Percentiles rank a stretch among this genome's conserved stretches.
Evolutionary conservation across 2,797 vertebrate genomes (phyloP).

Genomic region (Coreius guichenoti): DNA sequence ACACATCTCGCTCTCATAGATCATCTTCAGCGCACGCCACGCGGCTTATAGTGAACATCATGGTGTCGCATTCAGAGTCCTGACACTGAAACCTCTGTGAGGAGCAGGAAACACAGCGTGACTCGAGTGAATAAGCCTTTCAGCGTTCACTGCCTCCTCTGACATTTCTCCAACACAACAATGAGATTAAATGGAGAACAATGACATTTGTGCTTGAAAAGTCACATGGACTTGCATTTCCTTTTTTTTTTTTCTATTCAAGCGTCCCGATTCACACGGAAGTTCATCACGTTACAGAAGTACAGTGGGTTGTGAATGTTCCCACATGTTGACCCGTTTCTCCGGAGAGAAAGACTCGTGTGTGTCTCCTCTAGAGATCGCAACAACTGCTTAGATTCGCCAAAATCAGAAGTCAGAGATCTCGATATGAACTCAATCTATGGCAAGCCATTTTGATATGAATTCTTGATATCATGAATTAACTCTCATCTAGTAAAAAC

Average conservation of each 20-base stretch:
- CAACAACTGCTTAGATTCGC: too few relatives aligned
- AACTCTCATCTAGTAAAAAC: too few relatives aligned
- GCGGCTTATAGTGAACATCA: neutral
- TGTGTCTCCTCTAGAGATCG: too few relatives aligned
- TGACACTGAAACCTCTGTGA: neutral
- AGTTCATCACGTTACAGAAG: neutral
- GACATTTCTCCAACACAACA: neutral
- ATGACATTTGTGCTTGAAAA: neutral
- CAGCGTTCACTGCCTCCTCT: neutral
- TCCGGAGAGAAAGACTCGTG: neutral
- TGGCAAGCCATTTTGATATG: too few relatives aligned
- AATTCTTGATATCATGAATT: too few relatives aligned
- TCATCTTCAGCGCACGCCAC: neutral
- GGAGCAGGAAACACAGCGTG: neutral
- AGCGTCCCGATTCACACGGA: neutral
- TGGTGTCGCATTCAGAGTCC: neutral
- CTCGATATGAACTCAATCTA: too few relatives aligned
- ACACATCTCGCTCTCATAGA: neutral
- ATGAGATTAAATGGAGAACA: neutral
- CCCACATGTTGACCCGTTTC: neutral
- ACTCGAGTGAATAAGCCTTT: neutral
- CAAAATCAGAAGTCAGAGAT: too few relatives aligned
- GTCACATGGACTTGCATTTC: neutral
- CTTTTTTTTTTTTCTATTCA: neutral
- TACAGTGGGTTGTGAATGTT: neutral